Percentiles rank a stretch among this genome's conserved stretches.
Evolutionary conservation across 2,888 invertebrate genomes (phyloP).

Genomic region (Charanyca ferruginea): DNA sequence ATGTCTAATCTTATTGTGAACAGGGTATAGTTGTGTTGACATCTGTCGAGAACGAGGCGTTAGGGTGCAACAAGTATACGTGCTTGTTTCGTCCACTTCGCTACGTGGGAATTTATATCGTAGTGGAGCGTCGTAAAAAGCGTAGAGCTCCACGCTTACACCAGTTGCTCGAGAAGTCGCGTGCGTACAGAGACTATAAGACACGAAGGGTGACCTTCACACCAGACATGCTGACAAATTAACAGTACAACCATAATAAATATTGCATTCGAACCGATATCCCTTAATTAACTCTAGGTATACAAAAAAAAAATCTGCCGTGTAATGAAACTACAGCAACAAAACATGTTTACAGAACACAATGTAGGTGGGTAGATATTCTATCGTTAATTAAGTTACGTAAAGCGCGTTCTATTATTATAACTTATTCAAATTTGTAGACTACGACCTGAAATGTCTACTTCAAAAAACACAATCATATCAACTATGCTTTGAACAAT

Average conservation of each 20-base stretch:
- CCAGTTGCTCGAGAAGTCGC: constrained; percentile 57
- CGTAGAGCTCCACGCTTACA: constrained; percentile 38
- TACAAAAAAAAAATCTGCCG: background rate
- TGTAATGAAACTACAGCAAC: constrained; percentile 1
- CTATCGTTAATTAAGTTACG: background rate
- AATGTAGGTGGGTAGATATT: background rate
- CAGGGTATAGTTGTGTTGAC: background rate
- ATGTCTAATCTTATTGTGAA: too few species aligned
- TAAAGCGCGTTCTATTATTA: background rate
- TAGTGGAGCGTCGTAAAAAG: constrained; percentile 49
- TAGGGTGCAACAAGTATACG: constrained; percentile 39
- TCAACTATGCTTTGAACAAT: constrained; percentile 7
- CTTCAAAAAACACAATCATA: background rate
- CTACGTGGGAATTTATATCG: constrained; percentile 41
- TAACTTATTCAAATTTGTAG: background rate
- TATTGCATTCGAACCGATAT: background rate
- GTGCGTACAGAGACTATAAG: constrained; percentile 10
- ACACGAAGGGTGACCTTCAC: constrained; percentile 6
- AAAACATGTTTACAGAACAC: background rate
- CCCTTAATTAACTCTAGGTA: background rate
- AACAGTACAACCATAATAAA: background rate
- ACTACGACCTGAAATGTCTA: background rate
- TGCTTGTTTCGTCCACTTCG: constrained; percentile 21
- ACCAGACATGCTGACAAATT: background rate
- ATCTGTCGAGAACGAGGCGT: constrained; percentile 12